Base-by-base conservation (phyloP, 2,113 vertebrate species). In the Peromyscus californicus region DNA sequence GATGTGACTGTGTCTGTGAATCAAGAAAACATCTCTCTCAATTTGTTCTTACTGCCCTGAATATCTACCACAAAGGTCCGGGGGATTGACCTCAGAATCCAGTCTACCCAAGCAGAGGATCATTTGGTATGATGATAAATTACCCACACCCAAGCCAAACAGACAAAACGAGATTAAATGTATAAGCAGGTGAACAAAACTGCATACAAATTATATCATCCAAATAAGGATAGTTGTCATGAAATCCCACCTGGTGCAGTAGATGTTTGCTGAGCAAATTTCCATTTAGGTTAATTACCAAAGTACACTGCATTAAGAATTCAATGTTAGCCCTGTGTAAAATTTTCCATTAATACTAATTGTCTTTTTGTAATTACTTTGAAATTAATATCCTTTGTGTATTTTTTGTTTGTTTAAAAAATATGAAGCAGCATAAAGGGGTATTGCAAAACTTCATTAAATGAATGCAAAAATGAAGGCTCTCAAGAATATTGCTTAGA, bases 401-500 rank as follows among this genome's bases (percentile, higher is more conserved):
- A 82, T 89, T 83, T 74, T 75, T 54, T 45, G 19, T 51, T 97
- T 92, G 79, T 94, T 97, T 97, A 70, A 95, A 90, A 61, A 86
- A 76, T 97, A 70, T 83, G 39, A 78, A 92, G 39, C 65, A 84
- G 88, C 82, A 63, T 86, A 85, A 21, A 61, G 67, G 90, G 54
- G 72, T 92, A 79, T 94, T 91, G 87, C 7, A 78, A 89, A 92
- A 69, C 88, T 93, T 93, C 91, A 93, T 91, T 80, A 74, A 92
- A 51, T 79, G 13, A 94, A 19, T 86, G 92, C 82, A 91, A 97
- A 96, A 94, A 70, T 33, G 72, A 96, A 90, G 36, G 24, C 39
- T 95, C 36, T 91, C 69, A 80, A 92, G 83, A 95, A 97, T 72
- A 51, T 45, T 39, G 59, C 88, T 98, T 97, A 92, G 82, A 89